Conservation (phyloP, 1,140 invertebrate genomes). For the Hypsibius dujardini region DNA sequence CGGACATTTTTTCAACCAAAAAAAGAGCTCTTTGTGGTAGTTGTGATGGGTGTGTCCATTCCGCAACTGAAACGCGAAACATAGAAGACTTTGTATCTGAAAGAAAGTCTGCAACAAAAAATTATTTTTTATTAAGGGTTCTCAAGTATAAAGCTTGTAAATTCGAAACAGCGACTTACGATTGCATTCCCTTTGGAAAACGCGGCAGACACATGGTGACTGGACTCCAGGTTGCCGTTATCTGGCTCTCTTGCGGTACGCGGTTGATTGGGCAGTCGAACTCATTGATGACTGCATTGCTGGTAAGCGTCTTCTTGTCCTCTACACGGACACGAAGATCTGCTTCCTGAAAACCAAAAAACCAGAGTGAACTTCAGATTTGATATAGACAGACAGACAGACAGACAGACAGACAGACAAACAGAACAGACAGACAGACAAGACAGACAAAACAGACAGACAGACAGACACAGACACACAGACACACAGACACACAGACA, state of each 20-base stretch:
- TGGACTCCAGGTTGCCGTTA: neutral
- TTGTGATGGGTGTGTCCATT: neutral
- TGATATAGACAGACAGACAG: neutral
- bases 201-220: neutral
- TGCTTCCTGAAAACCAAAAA: neutral
- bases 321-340: constrained; percentile 8
- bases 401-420: too few relatives aligned
- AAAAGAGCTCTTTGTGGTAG: neutral
- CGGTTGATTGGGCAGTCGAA: constrained; percentile 15
- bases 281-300: constrained; percentile 13
- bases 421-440: too few relatives aligned
- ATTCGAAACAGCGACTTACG: neutral
- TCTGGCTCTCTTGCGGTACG: neutral
- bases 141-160: neutral
- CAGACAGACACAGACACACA: too few relatives aligned
- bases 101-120: neutral
- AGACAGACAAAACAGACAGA: too few relatives aligned
- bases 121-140: neutral
- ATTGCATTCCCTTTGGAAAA: neutral
- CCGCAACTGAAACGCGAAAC: neutral
- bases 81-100: constrained; percentile 4
- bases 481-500: too few relatives aligned
- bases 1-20: neutral
- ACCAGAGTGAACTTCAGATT: neutral
- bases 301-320: neutral